These are phyloP conservation scores for Pammene aurita DNA, from an alignment of 2,888 invertebrate species.

Conservation along the genomic window DNA sequence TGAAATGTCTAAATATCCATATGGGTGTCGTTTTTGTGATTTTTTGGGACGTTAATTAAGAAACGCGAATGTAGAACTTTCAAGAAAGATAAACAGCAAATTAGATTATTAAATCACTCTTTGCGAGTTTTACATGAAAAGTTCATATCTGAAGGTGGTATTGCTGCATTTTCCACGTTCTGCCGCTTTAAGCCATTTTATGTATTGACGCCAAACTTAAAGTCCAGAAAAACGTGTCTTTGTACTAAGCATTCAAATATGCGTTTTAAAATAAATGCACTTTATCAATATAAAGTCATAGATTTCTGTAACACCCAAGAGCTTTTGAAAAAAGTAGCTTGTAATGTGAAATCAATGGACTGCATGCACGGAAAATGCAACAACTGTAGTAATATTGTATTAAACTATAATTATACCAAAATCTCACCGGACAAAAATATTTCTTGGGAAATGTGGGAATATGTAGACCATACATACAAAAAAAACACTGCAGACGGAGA, in stretches of 20 bases:
- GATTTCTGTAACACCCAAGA: constrained; percentile 13
- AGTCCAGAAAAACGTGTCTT: too few species aligned
- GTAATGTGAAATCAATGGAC: constrained; percentile 12
- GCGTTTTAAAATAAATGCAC: constrained; percentile 12
- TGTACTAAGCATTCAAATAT: neutral
- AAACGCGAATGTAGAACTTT: too few species aligned
- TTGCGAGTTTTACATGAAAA: too few species aligned
- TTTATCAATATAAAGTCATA: constrained; percentile 10
- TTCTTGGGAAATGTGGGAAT: constrained; percentile 24
- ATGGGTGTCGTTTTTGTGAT: too few species aligned
- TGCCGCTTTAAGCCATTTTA: too few species aligned
- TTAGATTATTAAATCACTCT: too few species aligned
- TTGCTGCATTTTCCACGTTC: too few species aligned
- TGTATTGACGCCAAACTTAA: too few species aligned
- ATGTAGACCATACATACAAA: constrained; percentile 15
- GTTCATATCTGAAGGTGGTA: too few species aligned
- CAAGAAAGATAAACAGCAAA: too few species aligned
- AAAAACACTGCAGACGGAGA: constrained; percentile 1
- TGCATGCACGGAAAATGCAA: constrained; percentile 17
- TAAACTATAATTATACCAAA: constrained; percentile 8
- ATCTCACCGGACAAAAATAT: constrained; percentile 4
- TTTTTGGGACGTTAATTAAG: too few species aligned
- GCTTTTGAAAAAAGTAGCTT: constrained; percentile 7
- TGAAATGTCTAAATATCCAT: too few species aligned
- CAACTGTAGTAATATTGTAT: constrained; percentile 12